Evolutionary conservation across 2,888 invertebrate species (phyloP), one percentile per base, ranked within the genome.

Genomic region (Nomada flava): DNA sequence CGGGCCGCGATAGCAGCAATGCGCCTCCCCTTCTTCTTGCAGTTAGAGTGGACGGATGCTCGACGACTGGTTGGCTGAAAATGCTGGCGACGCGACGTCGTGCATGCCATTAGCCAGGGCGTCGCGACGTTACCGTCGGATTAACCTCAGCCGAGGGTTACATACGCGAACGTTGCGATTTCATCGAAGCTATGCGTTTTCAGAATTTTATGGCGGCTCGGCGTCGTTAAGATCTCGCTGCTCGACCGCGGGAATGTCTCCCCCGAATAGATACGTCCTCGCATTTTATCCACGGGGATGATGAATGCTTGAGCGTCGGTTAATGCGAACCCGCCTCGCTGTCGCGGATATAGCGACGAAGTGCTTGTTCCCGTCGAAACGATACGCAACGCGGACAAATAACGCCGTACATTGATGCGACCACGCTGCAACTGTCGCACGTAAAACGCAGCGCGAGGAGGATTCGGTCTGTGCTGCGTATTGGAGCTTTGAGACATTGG

Each of bases 111-210:
- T 90, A 89, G 89, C 84, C 79, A 64, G 64, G 82, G 80, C 88
- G 89, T 89, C 90, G 84, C 83, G 84, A 88, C 87, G 87, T 86
- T 89, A 88, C 87, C 80, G 83, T 65, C 83, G 85, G 89, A 91
- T 91, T 91, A 91, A 91, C 90, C 90, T 84, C 76, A 81, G 69
- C 83, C 80, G 59, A 71, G 86, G 78, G 82, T 84, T 77, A 79
- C 83, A 70, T 69, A 65, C 73, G 75, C 55, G 74, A 63, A 47
- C 64, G 68, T 67, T 42, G 57, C 76, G 73, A 76, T 83, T 85
- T 86, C 79, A 81, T 85, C 76, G 72, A 63, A 74, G 59, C 76
- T 76, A 67, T 81, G 84, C 83, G 57, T 86, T 83, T 85, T 72
- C 73, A 64, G 59, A 69, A 79, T 79, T 64, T 83, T 65, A 72